Percentiles rank a stretch among this genome's conserved stretches.
These are phyloP conservation scores for Agrotis exclamationis DNA, from an alignment of 2,888 invertebrate species.

Conservation along the genomic window DNA sequence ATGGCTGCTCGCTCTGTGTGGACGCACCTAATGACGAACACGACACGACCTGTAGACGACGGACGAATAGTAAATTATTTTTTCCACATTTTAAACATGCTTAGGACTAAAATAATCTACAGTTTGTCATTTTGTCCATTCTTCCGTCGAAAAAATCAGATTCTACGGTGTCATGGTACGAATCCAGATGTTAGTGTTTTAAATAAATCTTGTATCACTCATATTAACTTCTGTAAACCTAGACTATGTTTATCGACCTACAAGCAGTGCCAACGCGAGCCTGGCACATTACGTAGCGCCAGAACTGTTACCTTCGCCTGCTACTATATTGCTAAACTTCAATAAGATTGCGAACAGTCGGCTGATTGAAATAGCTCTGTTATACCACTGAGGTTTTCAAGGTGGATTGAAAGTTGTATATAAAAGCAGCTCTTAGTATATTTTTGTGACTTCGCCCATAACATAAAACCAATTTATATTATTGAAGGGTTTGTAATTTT, in stretches of 20 bases:
- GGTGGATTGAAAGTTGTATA: slow-evolving; percentile 3
- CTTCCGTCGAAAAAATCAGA: no score
- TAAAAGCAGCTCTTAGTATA: background rate
- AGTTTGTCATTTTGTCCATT: no score
- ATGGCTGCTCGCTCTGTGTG: no score
- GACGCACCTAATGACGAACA: no score
- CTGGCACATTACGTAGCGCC: slow-evolving; percentile 15
- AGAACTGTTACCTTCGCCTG: background rate
- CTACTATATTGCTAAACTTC: slow-evolving; percentile 24
- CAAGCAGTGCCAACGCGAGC: slow-evolving; percentile 16
- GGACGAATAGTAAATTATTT: no score
- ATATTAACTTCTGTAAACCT: background rate
- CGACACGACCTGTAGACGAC: no score
- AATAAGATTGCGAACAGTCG: background rate
- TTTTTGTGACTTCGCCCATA: background rate
- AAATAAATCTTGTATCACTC: background rate
- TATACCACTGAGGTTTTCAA: slow-evolving; percentile 8
- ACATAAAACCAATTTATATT: no score
- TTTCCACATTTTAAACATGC: no score
- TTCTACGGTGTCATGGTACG: no score
- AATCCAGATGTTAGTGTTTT: no score
- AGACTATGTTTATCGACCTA: slow-evolving; percentile 10
- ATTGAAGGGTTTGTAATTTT: no score
- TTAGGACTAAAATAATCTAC: no score
- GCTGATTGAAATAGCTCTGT: slow-evolving; percentile 40